Evolutionary conservation across 2,888 invertebrate species (phyloP).

Genomic region (Dioctria linearis): DNA sequence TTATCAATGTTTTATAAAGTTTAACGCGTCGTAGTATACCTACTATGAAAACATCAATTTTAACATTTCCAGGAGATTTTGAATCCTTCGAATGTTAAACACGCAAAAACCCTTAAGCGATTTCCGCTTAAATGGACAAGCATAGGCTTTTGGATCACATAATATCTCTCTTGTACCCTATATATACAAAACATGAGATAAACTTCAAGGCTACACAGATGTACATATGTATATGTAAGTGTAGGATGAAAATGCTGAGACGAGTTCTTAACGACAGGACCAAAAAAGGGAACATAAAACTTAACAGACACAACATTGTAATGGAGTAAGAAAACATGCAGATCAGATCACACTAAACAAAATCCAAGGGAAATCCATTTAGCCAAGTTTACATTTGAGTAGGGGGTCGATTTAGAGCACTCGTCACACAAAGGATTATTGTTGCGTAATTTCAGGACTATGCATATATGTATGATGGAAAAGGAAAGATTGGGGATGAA

Average conservation of each 20-base stretch:
- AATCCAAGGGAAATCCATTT: slow-evolving; percentile 45
- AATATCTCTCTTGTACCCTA: slow-evolving; percentile 6
- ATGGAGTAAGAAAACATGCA: slow-evolving; percentile 38
- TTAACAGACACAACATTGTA: slow-evolving; percentile 45
- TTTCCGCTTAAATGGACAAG: slow-evolving; percentile 39
- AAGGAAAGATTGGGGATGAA: slow-evolving; percentile 11
- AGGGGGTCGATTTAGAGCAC: slow-evolving; percentile 27
- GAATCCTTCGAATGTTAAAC: not conserved
- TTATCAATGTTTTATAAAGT: slow-evolving; percentile 31
- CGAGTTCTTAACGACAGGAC: slow-evolving; percentile 42
- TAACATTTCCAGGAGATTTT: slow-evolving; percentile 6
- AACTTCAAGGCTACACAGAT: slow-evolving; percentile 1
- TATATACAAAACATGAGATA: not conserved
- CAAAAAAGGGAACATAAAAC: slow-evolving; percentile 27
- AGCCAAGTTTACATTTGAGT: slow-evolving; percentile 41
- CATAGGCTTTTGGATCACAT: not conserved
- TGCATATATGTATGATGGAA: not conserved
- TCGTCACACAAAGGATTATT: slow-evolving; percentile 36
- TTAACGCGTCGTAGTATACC: slow-evolving; percentile 14
- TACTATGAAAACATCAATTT: slow-evolving; percentile 34
- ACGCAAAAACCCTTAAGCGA: slow-evolving; percentile 1
- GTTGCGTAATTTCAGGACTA: slow-evolving; percentile 37
- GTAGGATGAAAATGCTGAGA: slow-evolving; percentile 28
- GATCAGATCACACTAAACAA: slow-evolving; percentile 35
- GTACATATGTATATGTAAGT: not conserved